phyloP scores from a whole-genome alignment of 92 coral and sea anemone species.

The Muricea muricata region DNA sequence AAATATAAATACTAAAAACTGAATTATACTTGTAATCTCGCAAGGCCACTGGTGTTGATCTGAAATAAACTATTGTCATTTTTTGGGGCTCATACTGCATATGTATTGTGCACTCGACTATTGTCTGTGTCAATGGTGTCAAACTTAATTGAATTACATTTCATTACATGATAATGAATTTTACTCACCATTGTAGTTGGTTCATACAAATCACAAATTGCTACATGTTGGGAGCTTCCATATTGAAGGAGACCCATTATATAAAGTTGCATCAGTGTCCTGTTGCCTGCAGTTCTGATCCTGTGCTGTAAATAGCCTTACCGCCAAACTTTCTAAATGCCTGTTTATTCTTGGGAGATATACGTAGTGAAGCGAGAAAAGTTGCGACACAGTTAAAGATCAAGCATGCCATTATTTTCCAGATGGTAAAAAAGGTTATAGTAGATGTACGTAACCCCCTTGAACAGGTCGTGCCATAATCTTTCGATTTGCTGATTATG shows the following conservation, averaged over 20 bases:
- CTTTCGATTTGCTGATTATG: conserved; percentile 68
- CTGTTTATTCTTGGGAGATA: conserved; percentile 67
- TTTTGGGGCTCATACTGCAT: background rate
- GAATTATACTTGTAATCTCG: too few relatives aligned
- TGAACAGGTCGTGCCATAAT: conserved; percentile 68
- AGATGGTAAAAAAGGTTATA: conserved; percentile 62
- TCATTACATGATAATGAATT: background rate
- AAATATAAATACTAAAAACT: background rate
- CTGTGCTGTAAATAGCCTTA: conserved; percentile 62
- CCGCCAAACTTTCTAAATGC: conserved; percentile 62
- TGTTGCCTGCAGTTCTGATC: conserved; percentile 75
- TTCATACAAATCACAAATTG: conserved; percentile 57
- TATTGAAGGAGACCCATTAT: conserved; percentile 62
- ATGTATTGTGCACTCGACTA: background rate
- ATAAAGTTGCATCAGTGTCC: conserved; percentile 67
- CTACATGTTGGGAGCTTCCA: conserved; percentile 49
- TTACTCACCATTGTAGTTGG: conserved; percentile 33
- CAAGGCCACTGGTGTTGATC: too few relatives aligned
- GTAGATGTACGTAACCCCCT: conserved; percentile 65
- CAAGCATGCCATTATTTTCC: conserved; percentile 62
- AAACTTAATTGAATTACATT: too few relatives aligned
- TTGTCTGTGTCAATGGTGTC: too few relatives aligned
- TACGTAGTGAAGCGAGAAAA: conserved; percentile 59
- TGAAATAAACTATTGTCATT: too few relatives aligned
- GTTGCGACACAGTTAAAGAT: conserved; percentile 50